Evolutionary conservation across 2,888 invertebrate species (phyloP), one percentile per base, ranked within the genome.

Genomic region (Drosophila yooni): DNA sequence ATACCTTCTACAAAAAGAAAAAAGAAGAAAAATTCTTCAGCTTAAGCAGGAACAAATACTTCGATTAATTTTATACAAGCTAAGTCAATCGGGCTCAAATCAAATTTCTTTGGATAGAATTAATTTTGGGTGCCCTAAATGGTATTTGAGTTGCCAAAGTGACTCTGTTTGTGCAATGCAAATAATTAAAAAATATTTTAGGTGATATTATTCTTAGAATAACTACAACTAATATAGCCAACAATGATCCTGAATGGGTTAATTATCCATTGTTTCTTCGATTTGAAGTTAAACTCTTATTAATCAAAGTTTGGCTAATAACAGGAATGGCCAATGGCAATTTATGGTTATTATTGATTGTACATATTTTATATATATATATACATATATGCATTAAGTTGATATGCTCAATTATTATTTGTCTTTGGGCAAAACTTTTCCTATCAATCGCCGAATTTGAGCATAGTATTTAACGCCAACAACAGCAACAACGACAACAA

Each of bases 381-480:
- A 50, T 10, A 10, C 18, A 50, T 54, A 25, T 33, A 25, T 25
- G 21, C 6, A 54, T 54, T 46, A 2, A 15, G 4, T 25, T 46
- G 18, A 3, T 25, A 1, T 8, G n/a, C 56, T 51, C 33, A 46
- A 54, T 67, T 56, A 56, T 54, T 54, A 25, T 51, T 38, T 70
- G 1, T 43, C 72, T 70, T 29, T 11, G 54, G 29, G 68, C 60
- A 34, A 27, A 48, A 48, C 25, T 43, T n/a, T 48, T 33, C 10
- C 69, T 5, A 60, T 46, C 62, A 63, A 8, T 60, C 34, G 7
- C 29, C 8, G 25, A 60, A 52, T 29, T 71, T 76, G 76, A 76
- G 53, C 70, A 54, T 43, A 48, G 70, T 60, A 53, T 60, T 73
- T 62, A 54, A 50, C 33, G 46, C 33, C 25, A 21, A 31, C 57